Evolutionary conservation across 2,888 invertebrate species (phyloP), one percentile per base, ranked within the genome.

Genomic region (Eristalinus sepulchralis): DNA sequence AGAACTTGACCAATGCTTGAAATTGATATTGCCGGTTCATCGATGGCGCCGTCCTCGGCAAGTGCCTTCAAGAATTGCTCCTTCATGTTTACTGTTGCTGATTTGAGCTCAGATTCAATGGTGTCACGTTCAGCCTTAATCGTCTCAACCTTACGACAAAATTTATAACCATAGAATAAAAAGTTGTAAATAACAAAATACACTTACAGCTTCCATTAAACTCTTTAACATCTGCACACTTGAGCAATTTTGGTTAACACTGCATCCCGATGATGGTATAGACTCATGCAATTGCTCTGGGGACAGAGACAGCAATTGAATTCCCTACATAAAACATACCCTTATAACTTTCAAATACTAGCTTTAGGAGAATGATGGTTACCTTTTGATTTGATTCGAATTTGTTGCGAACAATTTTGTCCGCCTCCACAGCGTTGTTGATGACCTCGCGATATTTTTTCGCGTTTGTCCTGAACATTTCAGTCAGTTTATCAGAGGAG

Each of bases 381-480:
- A 90, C 90, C 78, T 92, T 92, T 71, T 90, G 94, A 92, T 98
- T 96, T 34, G 93, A 93, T 88, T 95, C 95, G 92, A 96, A 98
- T 93, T 98, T 98, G 89, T 97, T 96, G 88, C 96, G 95, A 88
- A 99, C 97, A 89, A 96, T 95, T 93, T 95, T 94, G 93, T 98
- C 97, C 66, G 96, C 96, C 90, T 94, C 93, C 88, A 97, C 95
- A 53, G 99, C 99, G 91, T 98, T 98, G 92, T 96, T 96, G 88
- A 99, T 96, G 90, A 99, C 98, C 92, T 96, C 96, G 53, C 97
- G 94, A 93, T 99, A 99, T 93, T 99, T 99, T 89, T 95, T 95
- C n/a, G 97, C 95, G 93, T 98, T 99, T 70, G 95, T 94, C 88
- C 95, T 95, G 92, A 99, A 97, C 90, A 97, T 96, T 90, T 96